Evolutionary conservation across 2,113 vertebrate genomes (phyloP).

Genomic region (Arothron firmamentum): DNA sequence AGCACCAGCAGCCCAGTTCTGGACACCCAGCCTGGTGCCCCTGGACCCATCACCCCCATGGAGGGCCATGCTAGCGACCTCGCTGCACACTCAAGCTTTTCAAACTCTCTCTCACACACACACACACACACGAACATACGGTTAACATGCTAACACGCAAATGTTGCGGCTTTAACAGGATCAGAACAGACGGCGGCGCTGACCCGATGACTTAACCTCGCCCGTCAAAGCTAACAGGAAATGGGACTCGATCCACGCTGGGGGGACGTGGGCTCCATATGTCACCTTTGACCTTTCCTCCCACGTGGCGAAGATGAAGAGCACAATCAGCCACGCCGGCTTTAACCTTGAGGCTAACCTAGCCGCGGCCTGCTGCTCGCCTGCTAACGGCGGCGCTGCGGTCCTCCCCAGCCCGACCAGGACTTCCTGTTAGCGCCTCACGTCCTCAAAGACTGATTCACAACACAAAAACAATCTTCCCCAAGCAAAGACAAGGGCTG

Average conservation of each 20-base stretch:
- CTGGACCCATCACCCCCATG: too few relatives aligned
- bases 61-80: not conserved
- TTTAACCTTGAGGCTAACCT: conserved; percentile 69
- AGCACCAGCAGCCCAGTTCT: too few relatives aligned
- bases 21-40: not conserved
- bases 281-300: conserved; percentile 68
- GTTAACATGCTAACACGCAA: not conserved
- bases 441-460: too few relatives aligned
- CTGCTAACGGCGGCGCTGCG: too few relatives aligned
- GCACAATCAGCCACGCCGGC: conserved; percentile 54
- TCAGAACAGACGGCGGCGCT: not conserved
- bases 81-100: not conserved
- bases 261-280: conserved; percentile 30
- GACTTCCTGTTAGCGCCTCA: too few relatives aligned
- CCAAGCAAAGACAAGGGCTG: too few relatives aligned
- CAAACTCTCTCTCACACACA: too few relatives aligned
- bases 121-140: not conserved
- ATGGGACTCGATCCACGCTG: conserved; percentile 40
- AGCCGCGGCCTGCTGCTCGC: too few relatives aligned
- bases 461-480: too few relatives aligned
- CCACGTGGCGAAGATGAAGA: conserved; percentile 34
- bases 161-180: not conserved
- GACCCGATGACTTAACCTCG: conserved; percentile 19
- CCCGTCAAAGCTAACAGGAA: conserved; percentile 45
- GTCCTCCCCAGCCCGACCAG: too few relatives aligned